A percentile compares a stretch with the other conserved stretches of the same genome.
These are phyloP conservation scores for Drosophila greeni DNA, from an alignment of 2,888 invertebrate genomes.

Conservation along the genomic window DNA sequence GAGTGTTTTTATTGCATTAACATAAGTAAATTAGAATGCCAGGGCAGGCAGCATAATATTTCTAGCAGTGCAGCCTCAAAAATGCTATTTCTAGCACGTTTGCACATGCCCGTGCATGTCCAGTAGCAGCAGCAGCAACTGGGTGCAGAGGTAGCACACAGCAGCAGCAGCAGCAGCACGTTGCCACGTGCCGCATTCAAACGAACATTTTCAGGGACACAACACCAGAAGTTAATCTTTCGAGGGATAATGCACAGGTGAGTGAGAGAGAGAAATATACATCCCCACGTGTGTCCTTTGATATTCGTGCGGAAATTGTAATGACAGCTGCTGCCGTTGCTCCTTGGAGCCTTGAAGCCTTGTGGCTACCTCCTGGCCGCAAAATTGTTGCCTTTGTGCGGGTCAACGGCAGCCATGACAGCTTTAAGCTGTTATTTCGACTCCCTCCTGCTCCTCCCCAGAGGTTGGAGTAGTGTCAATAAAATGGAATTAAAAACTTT, in stretches of 20 bases:
- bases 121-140: conserved; percentile 1
- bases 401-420: conserved; percentile 29
- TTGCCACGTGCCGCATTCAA: conserved; percentile 50
- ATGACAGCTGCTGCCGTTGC: conserved; percentile 42
- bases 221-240: conserved; percentile 20
- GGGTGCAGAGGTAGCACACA: neutral
- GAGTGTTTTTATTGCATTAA: conserved; percentile 75
- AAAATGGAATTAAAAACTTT: conserved; percentile 71
- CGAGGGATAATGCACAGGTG: neutral
- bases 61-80: conserved; percentile 12
- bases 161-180: conserved; percentile 28
- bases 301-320: conserved; percentile 35
- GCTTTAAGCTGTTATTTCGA: conserved; percentile 33
- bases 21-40: conserved; percentile 74
- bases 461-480: conserved; percentile 57
- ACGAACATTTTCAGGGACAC: conserved; percentile 13
- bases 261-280: no score
- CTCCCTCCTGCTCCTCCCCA: neutral
- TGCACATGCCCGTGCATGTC: conserved; percentile 23
- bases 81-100: conserved; percentile 43
- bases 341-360: neutral
- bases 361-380: conserved; percentile 10
- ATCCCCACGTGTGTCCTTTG: conserved; percentile 17
- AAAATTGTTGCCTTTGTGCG: conserved; percentile 48
- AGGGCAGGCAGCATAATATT: conserved; percentile 7